Evolutionary conservation across 2,113 vertebrate species (phyloP), one percentile per base, ranked within the genome.

Genomic region (Platysteira castanea): DNA sequence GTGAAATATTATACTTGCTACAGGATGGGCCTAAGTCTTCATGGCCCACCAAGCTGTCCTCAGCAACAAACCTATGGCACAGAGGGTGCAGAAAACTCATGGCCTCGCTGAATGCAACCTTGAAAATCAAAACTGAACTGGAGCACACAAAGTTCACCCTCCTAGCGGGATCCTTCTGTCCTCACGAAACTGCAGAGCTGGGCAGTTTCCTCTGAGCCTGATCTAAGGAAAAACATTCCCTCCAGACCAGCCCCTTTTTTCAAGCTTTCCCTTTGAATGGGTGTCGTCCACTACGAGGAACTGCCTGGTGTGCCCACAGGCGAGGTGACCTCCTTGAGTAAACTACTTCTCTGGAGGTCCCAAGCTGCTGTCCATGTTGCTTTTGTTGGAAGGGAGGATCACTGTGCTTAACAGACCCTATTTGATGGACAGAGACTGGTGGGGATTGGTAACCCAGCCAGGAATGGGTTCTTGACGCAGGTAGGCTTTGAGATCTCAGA

Each of bases 1-100:
- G 28, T 81, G 90, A 93, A 97, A 90, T 87, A 67, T n/a, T 86
- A 68, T 37, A 53, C n/a, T 71, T 77, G 69, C 39, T 91, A 35
- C 57, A 95, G 41, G 82, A 94, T 30, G 26, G 44, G 22, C 19
- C 35, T 76, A 65, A 57, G 54, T 35, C 53, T 76, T 93, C 84
- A 21, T 3, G 21, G 84, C 79, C 44, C 52, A 93, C 76, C 86
- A 84, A 75, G 60, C 21, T 84, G 64, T 67, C 23, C 41, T 84
- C 52, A 81, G 68, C 39, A 89, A 73, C 68, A 84, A 70, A 84
- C 10, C 59, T 23, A 3, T 13, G 67, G 59, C 39, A 64, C 14
- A 54, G 42, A 63, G 54, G 15, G 14, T 49, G 21, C 30, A 16
- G 42, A 77, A 92, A 86, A 50, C 44, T 64, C 18, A 1, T 2